Evolutionary conservation across 2,888 invertebrate genomes (phyloP).

Genomic region (Pristionchus fissidentatus): DNA sequence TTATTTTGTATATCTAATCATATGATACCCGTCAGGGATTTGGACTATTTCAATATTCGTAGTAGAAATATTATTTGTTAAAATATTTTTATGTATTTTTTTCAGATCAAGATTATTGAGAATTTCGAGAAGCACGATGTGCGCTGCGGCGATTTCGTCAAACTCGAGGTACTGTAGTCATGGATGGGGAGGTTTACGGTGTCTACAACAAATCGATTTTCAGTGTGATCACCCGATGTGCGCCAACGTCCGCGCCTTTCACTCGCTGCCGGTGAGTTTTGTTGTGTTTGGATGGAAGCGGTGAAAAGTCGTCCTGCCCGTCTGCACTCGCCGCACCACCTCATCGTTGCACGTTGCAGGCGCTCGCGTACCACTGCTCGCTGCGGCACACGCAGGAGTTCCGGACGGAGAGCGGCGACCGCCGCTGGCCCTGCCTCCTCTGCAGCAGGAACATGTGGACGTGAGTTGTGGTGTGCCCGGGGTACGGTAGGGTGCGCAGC

Average conservation of each 20-base stretch:
- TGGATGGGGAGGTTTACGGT: not conserved
- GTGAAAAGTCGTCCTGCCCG: not conserved
- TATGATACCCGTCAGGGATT: too few relatives aligned
- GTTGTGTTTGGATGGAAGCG: not conserved
- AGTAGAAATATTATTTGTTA: not conserved
- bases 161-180: constrained; percentile 8
- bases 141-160: constrained; percentile 1
- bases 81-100: not conserved
- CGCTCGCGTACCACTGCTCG: constrained; percentile 41
- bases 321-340: constrained; percentile 31
- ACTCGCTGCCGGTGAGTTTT: constrained; percentile 19
- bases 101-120: constrained; percentile 39
- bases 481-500: not conserved
- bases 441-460: constrained; percentile 19
- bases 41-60: too few relatives aligned
- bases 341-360: not conserved
- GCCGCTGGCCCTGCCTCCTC: constrained; percentile 28
- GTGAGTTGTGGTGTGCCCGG: not conserved
- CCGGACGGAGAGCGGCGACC: not conserved
- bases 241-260: constrained; percentile 29
- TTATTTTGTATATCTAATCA: too few relatives aligned
- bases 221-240: constrained; percentile 44
- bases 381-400: constrained; percentile 6
- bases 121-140: constrained; percentile 29
- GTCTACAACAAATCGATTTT: not conserved